Evolutionary conservation across 2,888 invertebrate species (phyloP).

Genomic region (Sarcophaga subvicina): DNA sequence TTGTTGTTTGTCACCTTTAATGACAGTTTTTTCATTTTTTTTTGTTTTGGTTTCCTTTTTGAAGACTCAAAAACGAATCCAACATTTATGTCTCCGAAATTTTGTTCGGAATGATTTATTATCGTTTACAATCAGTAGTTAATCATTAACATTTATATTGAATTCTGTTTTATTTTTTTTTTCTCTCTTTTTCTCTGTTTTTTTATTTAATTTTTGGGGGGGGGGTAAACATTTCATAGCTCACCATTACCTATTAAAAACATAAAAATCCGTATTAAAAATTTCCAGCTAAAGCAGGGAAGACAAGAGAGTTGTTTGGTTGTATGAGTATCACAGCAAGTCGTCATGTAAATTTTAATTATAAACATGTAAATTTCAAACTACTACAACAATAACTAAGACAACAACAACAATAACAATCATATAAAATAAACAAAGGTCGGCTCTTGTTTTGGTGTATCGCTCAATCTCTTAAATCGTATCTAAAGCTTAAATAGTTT

Average conservation of each 20-base stretch:
- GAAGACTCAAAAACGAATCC: background rate
- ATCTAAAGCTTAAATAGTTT: conserved; percentile 54
- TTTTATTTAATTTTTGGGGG: background rate
- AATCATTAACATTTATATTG: conserved; percentile 74
- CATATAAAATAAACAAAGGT: conserved; percentile 44
- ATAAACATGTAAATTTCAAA: conserved; percentile 61
- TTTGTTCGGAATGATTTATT: conserved; percentile 70
- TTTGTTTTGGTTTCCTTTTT: background rate
- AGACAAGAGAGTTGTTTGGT: background rate
- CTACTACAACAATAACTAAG: conserved; percentile 26
- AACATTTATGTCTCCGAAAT: conserved; percentile 56
- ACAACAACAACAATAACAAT: background rate
- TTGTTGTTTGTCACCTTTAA: conserved; percentile 63
- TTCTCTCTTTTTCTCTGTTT: background rate
- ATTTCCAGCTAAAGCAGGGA: background rate
- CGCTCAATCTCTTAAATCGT: conserved; percentile 29
- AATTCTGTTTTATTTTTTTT: conserved; percentile 59
- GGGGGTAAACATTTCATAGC: background rate
- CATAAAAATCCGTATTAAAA: background rate
- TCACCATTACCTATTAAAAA: background rate
- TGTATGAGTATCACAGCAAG: conserved; percentile 63
- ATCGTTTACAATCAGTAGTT: conserved; percentile 71
- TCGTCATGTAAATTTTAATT: conserved; percentile 69
- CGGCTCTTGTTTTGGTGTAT: conserved; percentile 39
- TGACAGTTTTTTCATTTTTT: conserved; percentile 50